Evolutionary conservation across 1,140 invertebrate species (phyloP), one percentile per base, ranked within the genome.

Genomic region (Pteromalus puparum): DNA sequence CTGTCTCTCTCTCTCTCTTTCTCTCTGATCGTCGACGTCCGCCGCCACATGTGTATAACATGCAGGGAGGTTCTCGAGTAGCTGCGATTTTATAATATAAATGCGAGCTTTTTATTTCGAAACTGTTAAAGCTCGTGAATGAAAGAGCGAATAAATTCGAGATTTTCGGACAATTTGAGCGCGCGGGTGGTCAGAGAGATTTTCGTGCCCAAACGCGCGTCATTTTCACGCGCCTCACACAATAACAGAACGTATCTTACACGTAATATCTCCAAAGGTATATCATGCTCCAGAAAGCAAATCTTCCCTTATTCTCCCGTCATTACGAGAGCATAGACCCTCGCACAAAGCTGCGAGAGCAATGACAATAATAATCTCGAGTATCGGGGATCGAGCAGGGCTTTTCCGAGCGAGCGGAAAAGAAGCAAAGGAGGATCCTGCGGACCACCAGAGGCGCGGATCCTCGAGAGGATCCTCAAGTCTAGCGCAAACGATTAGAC

Each of bases 401-500:
- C 48, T 81, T 81, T 81, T 34, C 72, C 42, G 46, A 28, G 30
- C 28, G 4, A 65, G 9, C 30, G 61, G 61, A 38, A 53, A 34
- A 77, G 24, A 53, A 46, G 42, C 30, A 21, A 68, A 34, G 68
- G 28, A 72, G 68, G 34, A 70, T 70, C 67, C 9, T 1, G n/a
- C n/a, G 26, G 82, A 70, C 82, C 82, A 83, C 82, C 82, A 72
- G 24, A 30, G 82, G 42, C 2, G 81, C 13, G n/a, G 34, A 76
- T 65, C 73, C 53, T 76, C 38, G 61, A 82, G 81, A 74, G 81
- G 21, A 48, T 42, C 28, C 30, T 82, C 72, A 15, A 82, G 53
- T 30, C 15, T 13, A 13, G 7, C 26, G 10, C 46, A 65, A 34
- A 48, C 61, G 75, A 83, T 83, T 83, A 83, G 81, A 48, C 74